Evolutionary conservation across 2,888 invertebrate genomes (phyloP).

Genomic region (Stenolophus ochropezus): DNA sequence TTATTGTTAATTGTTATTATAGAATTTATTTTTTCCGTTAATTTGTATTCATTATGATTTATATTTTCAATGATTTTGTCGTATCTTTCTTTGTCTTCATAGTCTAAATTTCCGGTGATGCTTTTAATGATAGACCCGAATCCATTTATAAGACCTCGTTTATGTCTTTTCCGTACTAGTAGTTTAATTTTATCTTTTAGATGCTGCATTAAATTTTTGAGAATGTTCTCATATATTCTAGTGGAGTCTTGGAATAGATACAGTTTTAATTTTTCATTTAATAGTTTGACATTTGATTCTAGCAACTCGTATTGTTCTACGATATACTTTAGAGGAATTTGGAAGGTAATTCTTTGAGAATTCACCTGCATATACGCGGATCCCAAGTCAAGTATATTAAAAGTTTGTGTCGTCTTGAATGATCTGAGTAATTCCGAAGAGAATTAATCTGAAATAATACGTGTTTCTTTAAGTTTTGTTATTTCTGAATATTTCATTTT

Average conservation of each 20-base stretch:
- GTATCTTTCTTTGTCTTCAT: slow-evolving; percentile 7
- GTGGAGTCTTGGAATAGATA: neutral
- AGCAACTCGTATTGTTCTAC: slow-evolving; percentile 8
- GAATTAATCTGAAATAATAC: neutral
- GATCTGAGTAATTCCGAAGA: neutral
- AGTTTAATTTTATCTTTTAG: neutral
- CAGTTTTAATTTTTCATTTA: neutral
- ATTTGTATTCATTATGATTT: neutral
- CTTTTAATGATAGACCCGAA: slow-evolving; percentile 31
- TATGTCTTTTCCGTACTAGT: neutral
- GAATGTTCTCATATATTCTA: neutral
- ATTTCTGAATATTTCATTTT: neutral
- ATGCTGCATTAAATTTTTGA: neutral
- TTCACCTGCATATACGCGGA: slow-evolving; percentile 11
- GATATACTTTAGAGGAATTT: neutral
- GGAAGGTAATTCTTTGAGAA: slow-evolving; percentile 21
- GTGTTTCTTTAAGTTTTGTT: neutral
- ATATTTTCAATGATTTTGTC: slow-evolving; percentile 12
- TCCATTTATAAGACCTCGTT: slow-evolving; percentile 16
- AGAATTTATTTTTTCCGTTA: slow-evolving; percentile 8
- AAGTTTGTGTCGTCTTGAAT: neutral
- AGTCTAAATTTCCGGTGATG: slow-evolving; percentile 25
- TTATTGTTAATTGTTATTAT: slow-evolving; percentile 1
- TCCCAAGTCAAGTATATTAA: neutral
- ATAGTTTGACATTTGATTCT: neutral